phyloP scores from a whole-genome alignment of 2,113 vertebrate genomes.

The Condylura cristata region DNA sequence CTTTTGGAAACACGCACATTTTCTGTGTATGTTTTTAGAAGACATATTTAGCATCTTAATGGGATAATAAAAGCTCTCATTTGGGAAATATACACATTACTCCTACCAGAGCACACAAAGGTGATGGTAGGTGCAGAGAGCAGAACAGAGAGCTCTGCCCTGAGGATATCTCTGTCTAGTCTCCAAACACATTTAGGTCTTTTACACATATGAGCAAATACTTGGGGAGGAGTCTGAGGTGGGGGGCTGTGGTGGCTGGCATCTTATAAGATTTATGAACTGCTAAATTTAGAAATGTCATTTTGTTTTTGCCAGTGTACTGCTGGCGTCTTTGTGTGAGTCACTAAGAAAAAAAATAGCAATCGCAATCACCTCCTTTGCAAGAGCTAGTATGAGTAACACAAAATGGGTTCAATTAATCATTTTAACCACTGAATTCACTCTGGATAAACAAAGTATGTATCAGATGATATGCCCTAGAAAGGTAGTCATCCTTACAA shows the following conservation, averaged over 20 bases:
- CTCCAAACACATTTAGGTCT: constrained; percentile 12
- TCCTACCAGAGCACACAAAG: not conserved
- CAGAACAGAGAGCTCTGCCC: not conserved
- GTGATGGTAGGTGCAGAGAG: not conserved
- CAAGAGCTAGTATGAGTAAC: constrained; percentile 80
- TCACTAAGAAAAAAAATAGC: constrained; percentile 81
- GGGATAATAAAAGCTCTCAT: constrained; percentile 63
- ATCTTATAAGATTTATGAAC: constrained; percentile 82
- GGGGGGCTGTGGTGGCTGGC: not conserved
- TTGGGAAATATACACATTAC: constrained; percentile 56
- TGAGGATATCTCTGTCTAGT: constrained; percentile 1
- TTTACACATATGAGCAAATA: constrained; percentile 21
- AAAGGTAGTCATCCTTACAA: constrained; percentile 84
- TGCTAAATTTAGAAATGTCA: constrained; percentile 84
- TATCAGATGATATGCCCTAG: constrained; percentile 81
- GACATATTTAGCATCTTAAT: constrained; percentile 60
- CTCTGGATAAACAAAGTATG: constrained; percentile 84
- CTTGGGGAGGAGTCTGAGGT: not conserved
- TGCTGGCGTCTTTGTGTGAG: constrained; percentile 69
- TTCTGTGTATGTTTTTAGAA: constrained; percentile 55
- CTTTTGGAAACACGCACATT: constrained; percentile 43
- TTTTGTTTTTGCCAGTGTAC: constrained; percentile 78
- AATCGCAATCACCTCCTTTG: constrained; percentile 79
- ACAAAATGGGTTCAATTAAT: constrained; percentile 86
- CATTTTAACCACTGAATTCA: constrained; percentile 86